Evolutionary conservation across 1,140 invertebrate genomes (phyloP), one percentile per base, ranked within the genome.

Genomic region (Cyrtorhinus lividipennis): DNA sequence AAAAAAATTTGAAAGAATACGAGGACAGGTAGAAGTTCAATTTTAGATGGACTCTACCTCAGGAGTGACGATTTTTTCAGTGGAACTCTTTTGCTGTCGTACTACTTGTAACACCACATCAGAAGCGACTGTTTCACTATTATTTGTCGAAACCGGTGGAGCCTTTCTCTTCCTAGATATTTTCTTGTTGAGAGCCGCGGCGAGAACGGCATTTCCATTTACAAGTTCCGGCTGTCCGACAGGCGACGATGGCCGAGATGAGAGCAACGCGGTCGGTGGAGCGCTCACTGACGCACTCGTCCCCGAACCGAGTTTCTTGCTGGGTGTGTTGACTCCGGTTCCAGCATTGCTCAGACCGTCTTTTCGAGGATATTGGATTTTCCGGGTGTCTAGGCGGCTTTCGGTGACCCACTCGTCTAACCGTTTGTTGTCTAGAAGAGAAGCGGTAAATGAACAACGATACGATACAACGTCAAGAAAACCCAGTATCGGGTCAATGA

Each of bases 361-460:
- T 72, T 86, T 79, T 56, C 88, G 74, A 0, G 93, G 92, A 72
- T 89, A 91, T 72, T 95, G 90, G 23, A 96, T 87, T 76, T 94
- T 95, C 62, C 87, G 74, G 18, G 92, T 87, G 70, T 98, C 91
- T 70, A 98, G 76, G 71, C 89, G 83, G 71, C 94, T 90, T 78
- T 95, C 91, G 15, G 82, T 81, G 8, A 98, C 93, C 95, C 95
- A 98, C 78, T 98, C 95, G 74, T 98, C 95, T 68, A 98, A 79
- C 59, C 95, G 81, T 78, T 97, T 98, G 75, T 98, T 98, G 73
- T 94, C 93, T 96, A 72, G 30, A 5, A 38, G 5, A 38, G n/a
- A n/a, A n/a, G n/a, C n/a, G n/a, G n/a, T 64, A 78, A 77, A 38
- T 15, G 30, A 38, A 69, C 66, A 69, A 63, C 66, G 53, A 58